These are phyloP conservation scores for Octodonta nipae DNA, from an alignment of 2,888 invertebrate genomes.

Conservation along the genomic window DNA sequence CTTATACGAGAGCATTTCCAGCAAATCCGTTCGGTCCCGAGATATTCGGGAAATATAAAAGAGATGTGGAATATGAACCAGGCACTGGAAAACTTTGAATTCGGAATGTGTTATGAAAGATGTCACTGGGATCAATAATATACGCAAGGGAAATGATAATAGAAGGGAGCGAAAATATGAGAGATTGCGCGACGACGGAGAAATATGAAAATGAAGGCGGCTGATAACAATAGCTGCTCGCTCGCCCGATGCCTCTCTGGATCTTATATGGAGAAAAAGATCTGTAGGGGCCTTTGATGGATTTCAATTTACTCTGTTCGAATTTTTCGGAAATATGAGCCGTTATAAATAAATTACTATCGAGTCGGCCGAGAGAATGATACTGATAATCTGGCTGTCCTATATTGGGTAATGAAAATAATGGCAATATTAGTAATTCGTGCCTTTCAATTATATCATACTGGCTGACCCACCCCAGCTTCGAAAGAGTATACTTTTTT, in stretches of 20 bases:
- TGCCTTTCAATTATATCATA: no score
- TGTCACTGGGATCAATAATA: constrained; percentile 36
- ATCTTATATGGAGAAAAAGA: constrained; percentile 1
- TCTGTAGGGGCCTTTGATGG: constrained; percentile 30
- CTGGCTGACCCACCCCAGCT: no score
- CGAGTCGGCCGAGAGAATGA: no score
- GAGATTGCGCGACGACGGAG: constrained; percentile 16
- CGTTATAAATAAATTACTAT: constrained; percentile 1
- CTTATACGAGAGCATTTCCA: no score
- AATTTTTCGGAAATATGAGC: constrained; percentile 7
- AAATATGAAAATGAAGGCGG: constrained; percentile 34
- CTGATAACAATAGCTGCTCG: constrained; percentile 32
- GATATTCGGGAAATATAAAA: no score
- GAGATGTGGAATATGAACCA: no score
- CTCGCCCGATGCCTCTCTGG: constrained; percentile 8
- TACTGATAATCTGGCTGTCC: not conserved
- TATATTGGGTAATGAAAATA: not conserved
- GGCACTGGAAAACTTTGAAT: no score
- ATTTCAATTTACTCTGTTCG: constrained; percentile 34
- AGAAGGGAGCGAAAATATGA: constrained; percentile 23
- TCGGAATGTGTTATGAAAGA: constrained; percentile 25
- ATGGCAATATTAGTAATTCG: no score
- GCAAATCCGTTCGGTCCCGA: no score
- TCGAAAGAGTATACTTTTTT: no score
- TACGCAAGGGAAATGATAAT: constrained; percentile 29